Base-by-base conservation (phyloP, 2,888 invertebrate genomes). In the Sericinus montela region DNA sequence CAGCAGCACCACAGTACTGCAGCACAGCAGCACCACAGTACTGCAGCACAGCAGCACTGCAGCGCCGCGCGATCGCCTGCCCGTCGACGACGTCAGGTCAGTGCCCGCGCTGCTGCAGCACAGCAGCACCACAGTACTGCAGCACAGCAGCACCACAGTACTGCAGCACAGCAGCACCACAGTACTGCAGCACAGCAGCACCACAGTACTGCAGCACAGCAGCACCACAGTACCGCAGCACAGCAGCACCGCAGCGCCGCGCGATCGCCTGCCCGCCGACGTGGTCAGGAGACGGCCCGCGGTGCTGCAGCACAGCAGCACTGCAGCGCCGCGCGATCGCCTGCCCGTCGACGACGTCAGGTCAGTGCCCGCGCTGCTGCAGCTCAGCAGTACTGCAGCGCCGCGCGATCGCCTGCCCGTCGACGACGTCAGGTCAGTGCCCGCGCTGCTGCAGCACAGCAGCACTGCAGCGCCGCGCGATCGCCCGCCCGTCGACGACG, bases 261-360 rank as follows among this genome's bases (percentile, higher is more conserved):
- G n/a, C n/a, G n/a, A n/a, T n/a, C n/a, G n/a, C n/a, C n/a, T n/a
- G n/a, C n/a, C n/a, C n/a, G n/a, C n/a, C n/a, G n/a, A n/a, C n/a
- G n/a, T n/a, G n/a, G n/a, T n/a, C n/a, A 97, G 72, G 97, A 98
- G 70, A 92, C 92, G 3, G 93, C 93, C 52, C 92, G 91, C 61
- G 85, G 89, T 60, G 67, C 62, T n/a, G n/a, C n/a, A n/a, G n/a
- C n/a, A n/a, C 47, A 76, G 78, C 65, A 76, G 78, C 5, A 70
- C 75, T 0, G 66, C 73, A 49, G 62, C 63, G 1, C 63, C 63
- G 3, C 48, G 59, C 34, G 32, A 58, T 36, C 51, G 58, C 40
- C 63, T 66, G 8, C 50, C 45, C 43, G 25, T 44, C 6, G 37
- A 46, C 28, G 43, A 52, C 28, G 25, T 19, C 45, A 35, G 58